These are phyloP conservation scores for Morbakka virulenta DNA, from an alignment of 30 jellyfish, hydroid and myxozoan genomes.

Conservation along the genomic window DNA sequence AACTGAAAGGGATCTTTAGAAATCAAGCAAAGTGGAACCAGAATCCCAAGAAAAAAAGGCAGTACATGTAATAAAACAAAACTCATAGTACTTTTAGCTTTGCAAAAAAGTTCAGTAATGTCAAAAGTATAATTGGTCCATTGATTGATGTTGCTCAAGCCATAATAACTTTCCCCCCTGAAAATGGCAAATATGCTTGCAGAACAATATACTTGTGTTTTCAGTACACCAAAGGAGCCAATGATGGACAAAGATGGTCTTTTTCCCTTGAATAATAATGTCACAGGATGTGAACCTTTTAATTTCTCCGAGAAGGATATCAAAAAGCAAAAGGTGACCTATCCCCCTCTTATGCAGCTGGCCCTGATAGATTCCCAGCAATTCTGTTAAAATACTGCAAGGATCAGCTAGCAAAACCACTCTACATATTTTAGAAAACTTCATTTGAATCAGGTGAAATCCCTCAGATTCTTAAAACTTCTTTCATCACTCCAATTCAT, in stretches of 20 bases:
- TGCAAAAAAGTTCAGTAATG: neutral
- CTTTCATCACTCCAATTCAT: slow-evolving; percentile 9
- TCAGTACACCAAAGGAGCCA: slow-evolving; percentile 10
- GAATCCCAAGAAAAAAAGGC: slow-evolving; percentile 4
- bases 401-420: slow-evolving; percentile 3
- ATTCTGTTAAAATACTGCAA: neutral
- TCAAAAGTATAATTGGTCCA: slow-evolving; percentile 23
- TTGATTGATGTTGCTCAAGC: neutral
- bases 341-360: slow-evolving; percentile 3
- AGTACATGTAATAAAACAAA: neutral
- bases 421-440: neutral
- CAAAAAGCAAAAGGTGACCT: neutral
- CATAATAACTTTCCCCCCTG: neutral
- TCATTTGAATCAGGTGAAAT: neutral
- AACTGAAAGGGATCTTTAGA: neutral
- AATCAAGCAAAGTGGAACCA: neutral
- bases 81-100: neutral
- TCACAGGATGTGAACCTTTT: neutral
- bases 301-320: neutral
- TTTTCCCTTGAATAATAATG: neutral
- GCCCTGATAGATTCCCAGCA: slow-evolving; percentile 12
- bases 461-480: neutral
- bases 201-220: neutral
- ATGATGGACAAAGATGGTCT: too few relatives aligned
- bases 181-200: slow-evolving; percentile 1